Evolutionary conservation across 2,888 invertebrate genomes (phyloP).

Genomic region (Hypolimnas misippus): DNA sequence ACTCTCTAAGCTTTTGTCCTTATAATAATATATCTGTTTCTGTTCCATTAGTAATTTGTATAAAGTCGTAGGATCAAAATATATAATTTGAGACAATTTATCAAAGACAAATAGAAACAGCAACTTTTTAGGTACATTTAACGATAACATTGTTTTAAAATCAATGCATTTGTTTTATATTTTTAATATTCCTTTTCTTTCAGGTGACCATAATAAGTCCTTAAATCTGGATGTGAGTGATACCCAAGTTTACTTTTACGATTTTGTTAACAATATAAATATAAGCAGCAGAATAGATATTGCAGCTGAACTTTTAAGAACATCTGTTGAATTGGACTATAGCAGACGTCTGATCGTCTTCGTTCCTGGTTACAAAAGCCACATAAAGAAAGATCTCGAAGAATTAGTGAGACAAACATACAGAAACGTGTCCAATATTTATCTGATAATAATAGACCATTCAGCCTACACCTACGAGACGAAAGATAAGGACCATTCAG

Average conservation of each 20-base stretch:
- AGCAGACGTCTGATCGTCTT: constrained; percentile 35
- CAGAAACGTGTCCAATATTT: constrained; percentile 34
- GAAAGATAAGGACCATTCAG: constrained; percentile 46
- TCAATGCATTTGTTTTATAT: neutral
- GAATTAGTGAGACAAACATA: constrained; percentile 38
- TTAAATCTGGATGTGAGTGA: constrained; percentile 40
- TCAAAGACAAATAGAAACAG: neutral
- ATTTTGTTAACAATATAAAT: constrained; percentile 39
- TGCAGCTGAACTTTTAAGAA: constrained; percentile 29
- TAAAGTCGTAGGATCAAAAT: neutral
- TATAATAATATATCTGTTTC: too few species aligned
- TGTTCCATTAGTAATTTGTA: neutral
- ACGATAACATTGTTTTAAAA: neutral
- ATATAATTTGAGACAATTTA: neutral
- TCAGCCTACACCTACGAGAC: constrained; percentile 43
- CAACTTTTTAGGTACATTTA: too few species aligned
- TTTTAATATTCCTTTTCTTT: neutral
- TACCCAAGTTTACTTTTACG: constrained; percentile 41
- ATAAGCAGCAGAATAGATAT: constrained; percentile 28
- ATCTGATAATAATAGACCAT: constrained; percentile 44
- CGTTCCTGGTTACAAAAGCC: constrained; percentile 43
- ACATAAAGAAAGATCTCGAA: constrained; percentile 40
- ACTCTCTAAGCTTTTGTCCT: too few species aligned
- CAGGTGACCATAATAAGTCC: constrained; percentile 39
- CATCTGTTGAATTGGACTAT: constrained; percentile 22